Evolutionary conservation across 1,140 invertebrate genomes (phyloP), one percentile per base, ranked within the genome.

Genomic region (Cydia amplana): DNA sequence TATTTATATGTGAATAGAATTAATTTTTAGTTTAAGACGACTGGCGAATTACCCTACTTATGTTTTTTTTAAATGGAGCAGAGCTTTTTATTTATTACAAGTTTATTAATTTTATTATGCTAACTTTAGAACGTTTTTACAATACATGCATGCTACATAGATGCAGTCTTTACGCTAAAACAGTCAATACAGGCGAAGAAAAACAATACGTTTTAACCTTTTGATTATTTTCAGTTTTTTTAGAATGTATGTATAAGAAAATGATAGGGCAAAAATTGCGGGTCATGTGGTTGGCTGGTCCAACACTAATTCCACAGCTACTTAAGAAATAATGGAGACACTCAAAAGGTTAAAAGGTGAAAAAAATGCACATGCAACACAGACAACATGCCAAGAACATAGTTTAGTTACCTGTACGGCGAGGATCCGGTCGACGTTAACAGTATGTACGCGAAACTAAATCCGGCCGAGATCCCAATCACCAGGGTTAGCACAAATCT

Each of bases 391-490:
- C 80, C 63, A 74, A 75, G 51, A 70, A 79, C 12, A 67, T 23
- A 74, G 65, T 70, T 36, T 65, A 79, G 32, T 88, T 92, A 92
- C 91, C 91, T 92, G 91, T 88, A 89, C n/a, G 46, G 18, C 23
- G 76, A 77, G 28, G 85, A 90, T 81, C 90, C 92, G 51, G 89
- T 80, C 7, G 91, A 91, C 64, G 92, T 93, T 86, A 93, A 85
- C 74, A 93, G 80, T 80, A 93, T 89, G 81, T 93, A 93, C 63
- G 92, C 92, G 81, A 93, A 93, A 90, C 91, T 93, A 90, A 93
- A 93, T 80, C 92, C 92, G 23, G 91, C 89, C 10, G 90, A 93
- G 75, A 93, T 90, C 78, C 92, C 93, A 79, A 93, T 92, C 83
- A 91, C 90, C 86, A 93, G 83, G 74, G 93, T 93, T 89, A 93